Percentiles rank a stretch among this genome's conserved stretches.
phyloP scores from a whole-genome alignment of 2,797 vertebrate species.

The Babyrousa celebensis region DNA sequence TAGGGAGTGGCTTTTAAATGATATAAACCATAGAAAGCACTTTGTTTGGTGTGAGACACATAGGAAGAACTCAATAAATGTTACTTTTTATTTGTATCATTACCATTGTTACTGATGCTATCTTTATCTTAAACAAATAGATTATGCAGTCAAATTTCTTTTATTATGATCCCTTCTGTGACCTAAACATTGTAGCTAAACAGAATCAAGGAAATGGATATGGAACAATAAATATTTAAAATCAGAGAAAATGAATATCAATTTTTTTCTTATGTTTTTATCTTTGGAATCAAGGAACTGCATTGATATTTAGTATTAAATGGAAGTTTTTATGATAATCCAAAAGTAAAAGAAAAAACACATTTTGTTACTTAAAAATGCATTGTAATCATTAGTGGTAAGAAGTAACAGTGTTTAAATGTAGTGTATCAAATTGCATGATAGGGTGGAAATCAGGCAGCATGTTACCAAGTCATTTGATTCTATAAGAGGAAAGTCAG shows the following conservation, averaged over 20 bases:
- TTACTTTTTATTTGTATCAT: neutral
- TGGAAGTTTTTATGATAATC: neutral
- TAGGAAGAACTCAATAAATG: neutral
- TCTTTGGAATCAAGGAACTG: neutral
- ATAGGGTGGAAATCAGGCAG: neutral
- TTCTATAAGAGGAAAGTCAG: neutral
- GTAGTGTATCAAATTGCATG: neutral
- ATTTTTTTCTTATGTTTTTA: neutral
- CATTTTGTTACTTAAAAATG: neutral
- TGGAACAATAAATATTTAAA: neutral
- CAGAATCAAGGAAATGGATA: neutral
- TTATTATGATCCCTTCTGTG: neutral
- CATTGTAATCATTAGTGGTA: neutral
- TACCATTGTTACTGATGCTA: neutral
- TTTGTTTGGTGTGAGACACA: neutral
- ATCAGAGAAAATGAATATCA: conserved; percentile 12
- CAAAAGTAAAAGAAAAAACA: neutral
- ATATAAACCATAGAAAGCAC: neutral
- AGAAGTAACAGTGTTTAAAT: neutral
- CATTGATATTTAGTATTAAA: conserved; percentile 5
- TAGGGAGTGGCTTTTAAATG: neutral
- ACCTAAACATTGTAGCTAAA: neutral
- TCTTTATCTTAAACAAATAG: neutral
- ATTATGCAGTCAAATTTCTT: neutral
- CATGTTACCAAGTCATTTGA: neutral